A percentile compares a stretch with the other conserved stretches of the same genome.
phyloP scores from a whole-genome alignment of 1,140 invertebrate species.

The Phortica variegata region DNA sequence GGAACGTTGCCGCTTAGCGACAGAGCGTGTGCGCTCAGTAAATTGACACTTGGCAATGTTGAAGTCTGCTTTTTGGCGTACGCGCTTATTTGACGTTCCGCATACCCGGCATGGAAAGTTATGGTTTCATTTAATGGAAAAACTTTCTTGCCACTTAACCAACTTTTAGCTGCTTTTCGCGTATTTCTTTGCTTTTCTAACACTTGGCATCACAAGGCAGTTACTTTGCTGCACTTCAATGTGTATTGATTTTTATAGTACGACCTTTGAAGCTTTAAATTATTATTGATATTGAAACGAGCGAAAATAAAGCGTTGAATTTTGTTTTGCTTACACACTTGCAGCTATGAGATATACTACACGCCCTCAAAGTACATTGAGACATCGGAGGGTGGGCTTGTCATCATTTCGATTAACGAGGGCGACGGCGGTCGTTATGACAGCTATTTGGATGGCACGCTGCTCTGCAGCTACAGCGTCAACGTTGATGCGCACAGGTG shows the following conservation, averaged over 20 bases:
- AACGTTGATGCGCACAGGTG: slow-evolving; percentile 71
- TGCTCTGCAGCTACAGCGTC: slow-evolving; percentile 70
- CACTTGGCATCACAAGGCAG: no score
- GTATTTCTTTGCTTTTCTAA: no score
- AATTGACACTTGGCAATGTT: slow-evolving; percentile 57
- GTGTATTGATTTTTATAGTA: no score
- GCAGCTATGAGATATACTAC: slow-evolving; percentile 54
- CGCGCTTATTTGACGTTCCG: slow-evolving; percentile 26
- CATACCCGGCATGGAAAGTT: background rate
- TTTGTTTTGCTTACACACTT: slow-evolving; percentile 8
- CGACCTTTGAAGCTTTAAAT: no score
- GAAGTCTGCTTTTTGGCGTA: slow-evolving; percentile 51
- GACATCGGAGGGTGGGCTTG: slow-evolving; percentile 70
- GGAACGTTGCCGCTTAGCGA: background rate
- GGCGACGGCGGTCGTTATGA: slow-evolving; percentile 71
- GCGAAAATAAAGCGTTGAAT: no score
- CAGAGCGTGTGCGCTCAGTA: slow-evolving; percentile 28
- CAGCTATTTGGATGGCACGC: slow-evolving; percentile 68
- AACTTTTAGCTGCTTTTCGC: no score
- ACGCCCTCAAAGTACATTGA: slow-evolving; percentile 71
- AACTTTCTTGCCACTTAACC: no score
- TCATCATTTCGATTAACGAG: slow-evolving; percentile 70
- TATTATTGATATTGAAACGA: no score
- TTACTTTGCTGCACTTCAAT: no score
- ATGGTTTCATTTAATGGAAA: slow-evolving; percentile 42